These are phyloP conservation scores for Platyura marginata DNA, from an alignment of 1,140 invertebrate species.

Conservation along the genomic window DNA sequence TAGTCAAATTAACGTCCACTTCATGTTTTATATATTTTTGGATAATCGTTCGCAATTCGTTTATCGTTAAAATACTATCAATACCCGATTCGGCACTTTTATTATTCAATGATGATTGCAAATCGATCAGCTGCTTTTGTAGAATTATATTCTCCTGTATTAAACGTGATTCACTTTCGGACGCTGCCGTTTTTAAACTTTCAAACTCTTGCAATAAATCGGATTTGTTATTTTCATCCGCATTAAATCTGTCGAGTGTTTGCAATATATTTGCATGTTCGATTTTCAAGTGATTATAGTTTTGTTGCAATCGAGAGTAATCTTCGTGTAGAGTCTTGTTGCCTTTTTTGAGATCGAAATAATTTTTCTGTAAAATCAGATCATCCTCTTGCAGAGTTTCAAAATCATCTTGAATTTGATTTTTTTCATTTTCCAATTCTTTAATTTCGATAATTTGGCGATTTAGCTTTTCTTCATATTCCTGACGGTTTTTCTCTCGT, in stretches of 20 bases:
- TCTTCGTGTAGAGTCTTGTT: constrained; percentile 30
- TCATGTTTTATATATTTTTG: constrained; percentile 11
- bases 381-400: constrained; percentile 27
- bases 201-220: constrained; percentile 10
- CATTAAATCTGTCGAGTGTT: background rate
- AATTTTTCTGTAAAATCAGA: constrained; percentile 24
- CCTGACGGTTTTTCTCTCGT: constrained; percentile 8
- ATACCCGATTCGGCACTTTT: constrained; percentile 16
- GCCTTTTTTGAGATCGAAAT: constrained; percentile 27
- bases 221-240: background rate
- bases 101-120: constrained; percentile 1
- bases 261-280: constrained; percentile 8
- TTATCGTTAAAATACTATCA: constrained; percentile 13
- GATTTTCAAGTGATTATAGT: constrained; percentile 20
- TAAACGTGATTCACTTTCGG: constrained; percentile 1
- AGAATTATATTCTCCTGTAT: constrained; percentile 3
- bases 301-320: constrained; percentile 6
- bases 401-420: constrained; percentile 25
- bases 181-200: constrained; percentile 6
- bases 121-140: constrained; percentile 2
- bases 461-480: background rate
- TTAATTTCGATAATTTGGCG: constrained; percentile 16
- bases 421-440: constrained; percentile 29
- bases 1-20: constrained; percentile 8
- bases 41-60: constrained; percentile 5